Percentiles rank a stretch among this genome's conserved stretches.
Evolutionary conservation across 2,888 invertebrate species (phyloP).

Genomic region (Tyria jacobaeae): DNA sequence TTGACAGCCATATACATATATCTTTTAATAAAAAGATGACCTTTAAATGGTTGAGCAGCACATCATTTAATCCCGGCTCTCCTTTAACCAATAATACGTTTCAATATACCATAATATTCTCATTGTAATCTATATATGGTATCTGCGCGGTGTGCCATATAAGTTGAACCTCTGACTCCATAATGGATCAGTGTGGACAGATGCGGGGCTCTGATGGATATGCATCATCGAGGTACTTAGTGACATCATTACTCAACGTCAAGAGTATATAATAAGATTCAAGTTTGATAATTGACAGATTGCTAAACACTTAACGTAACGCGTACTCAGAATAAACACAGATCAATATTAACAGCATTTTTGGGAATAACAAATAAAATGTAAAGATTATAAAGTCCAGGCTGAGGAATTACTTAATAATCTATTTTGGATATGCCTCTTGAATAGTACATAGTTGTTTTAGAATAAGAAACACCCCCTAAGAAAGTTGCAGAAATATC

Average conservation of each 20-base stretch:
- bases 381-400: too few species aligned
- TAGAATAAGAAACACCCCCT: too few species aligned
- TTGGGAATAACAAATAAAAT: too few species aligned
- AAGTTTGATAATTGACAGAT: conserved; percentile 15
- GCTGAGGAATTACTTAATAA: too few species aligned
- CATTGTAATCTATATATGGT: conserved; percentile 9
- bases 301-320: not conserved
- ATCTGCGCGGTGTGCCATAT: conserved; percentile 7
- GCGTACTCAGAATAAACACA: not conserved
- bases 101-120: conserved; percentile 6
- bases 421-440: too few species aligned
- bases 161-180: not conserved
- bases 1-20: not conserved
- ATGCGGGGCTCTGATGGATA: conserved; percentile 19
- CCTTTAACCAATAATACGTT: conserved; percentile 4
- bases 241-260: conserved; percentile 19
- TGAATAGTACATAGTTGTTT: too few species aligned
- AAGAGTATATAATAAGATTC: conserved; percentile 1
- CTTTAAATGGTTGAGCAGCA: conserved; percentile 2
- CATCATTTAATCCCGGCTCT: not conserved
- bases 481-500: too few species aligned
- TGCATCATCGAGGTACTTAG: conserved; percentile 1
- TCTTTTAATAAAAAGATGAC: not conserved
- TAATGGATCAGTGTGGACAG: conserved; percentile 14
- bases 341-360: too few species aligned